phyloP scores from a whole-genome alignment of 2,113 vertebrate species.

The Prunella fulvescens region DNA sequence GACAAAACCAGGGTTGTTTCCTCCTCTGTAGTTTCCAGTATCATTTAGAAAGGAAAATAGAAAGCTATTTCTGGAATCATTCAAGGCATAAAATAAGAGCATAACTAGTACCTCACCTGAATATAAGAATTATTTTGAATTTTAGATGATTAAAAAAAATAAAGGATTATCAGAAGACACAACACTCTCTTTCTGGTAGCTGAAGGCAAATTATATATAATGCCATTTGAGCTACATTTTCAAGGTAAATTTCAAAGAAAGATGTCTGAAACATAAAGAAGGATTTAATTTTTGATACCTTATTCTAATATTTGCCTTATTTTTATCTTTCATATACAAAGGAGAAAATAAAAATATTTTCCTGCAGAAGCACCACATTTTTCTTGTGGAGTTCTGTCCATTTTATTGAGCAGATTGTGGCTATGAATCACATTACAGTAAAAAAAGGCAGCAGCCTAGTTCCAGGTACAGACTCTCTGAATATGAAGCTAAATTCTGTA shows the following conservation, averaged over 20 bases:
- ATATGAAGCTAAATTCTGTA: neutral
- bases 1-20: neutral
- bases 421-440: neutral
- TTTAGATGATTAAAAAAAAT: neutral
- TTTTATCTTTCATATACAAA: neutral
- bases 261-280: neutral
- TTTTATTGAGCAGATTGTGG: neutral
- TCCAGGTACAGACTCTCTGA: neutral
- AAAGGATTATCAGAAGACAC: neutral
- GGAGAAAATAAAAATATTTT: neutral
- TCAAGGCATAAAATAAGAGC: neutral
- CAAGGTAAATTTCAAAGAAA: neutral
- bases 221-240: neutral
- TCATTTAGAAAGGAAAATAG: neutral
- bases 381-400: neutral
- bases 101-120: neutral
- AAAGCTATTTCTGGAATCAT: neutral
- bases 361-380: neutral
- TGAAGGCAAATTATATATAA: neutral
- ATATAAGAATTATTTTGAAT: neutral
- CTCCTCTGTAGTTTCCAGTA: neutral
- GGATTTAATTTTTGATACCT: neutral
- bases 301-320: neutral
- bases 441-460: neutral
- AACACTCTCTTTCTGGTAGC: neutral